phyloP scores from a whole-genome alignment of 2,113 vertebrate species.

The Fukomys damarensis region DNA sequence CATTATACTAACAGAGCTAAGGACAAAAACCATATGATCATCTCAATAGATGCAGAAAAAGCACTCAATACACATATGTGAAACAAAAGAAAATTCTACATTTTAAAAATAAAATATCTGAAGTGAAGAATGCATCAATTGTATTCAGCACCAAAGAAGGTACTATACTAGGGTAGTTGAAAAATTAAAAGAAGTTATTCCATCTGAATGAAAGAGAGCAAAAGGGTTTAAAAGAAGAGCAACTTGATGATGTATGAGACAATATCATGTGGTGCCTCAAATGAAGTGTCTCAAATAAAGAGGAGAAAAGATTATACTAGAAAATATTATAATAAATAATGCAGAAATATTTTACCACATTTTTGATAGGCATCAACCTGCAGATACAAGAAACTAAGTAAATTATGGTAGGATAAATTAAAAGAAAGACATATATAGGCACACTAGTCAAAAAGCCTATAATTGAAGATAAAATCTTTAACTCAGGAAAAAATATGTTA shows the following conservation, averaged over 20 bases:
- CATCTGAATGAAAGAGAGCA: neutral
- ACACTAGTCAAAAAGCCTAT: neutral
- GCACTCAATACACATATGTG: too few relatives aligned
- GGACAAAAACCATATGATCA: too few relatives aligned
- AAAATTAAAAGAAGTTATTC: neutral
- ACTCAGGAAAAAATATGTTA: neutral
- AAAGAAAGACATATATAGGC: neutral
- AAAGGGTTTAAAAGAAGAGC: neutral
- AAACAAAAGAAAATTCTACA: too few relatives aligned
- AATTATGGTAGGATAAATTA: neutral
- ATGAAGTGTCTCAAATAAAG: neutral
- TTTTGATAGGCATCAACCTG: slow-evolving; percentile 2
- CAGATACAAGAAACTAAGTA: neutral
- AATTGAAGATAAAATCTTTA: slow-evolving; percentile 37
- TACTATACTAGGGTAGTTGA: neutral
- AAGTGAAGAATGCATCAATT: neutral
- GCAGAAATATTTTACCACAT: neutral
- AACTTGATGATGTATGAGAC: neutral
- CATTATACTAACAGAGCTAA: too few relatives aligned
- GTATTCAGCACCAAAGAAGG: neutral
- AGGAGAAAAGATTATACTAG: neutral
- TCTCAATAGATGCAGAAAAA: too few relatives aligned
- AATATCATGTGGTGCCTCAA: neutral
- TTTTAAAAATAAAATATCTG: neutral
- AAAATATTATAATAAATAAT: neutral